Evolutionary conservation across 30 jellyfish, hydroid and myxozoan genomes (phyloP), one percentile per base, ranked within the genome.

Genomic region (Aurelia sp.): DNA sequence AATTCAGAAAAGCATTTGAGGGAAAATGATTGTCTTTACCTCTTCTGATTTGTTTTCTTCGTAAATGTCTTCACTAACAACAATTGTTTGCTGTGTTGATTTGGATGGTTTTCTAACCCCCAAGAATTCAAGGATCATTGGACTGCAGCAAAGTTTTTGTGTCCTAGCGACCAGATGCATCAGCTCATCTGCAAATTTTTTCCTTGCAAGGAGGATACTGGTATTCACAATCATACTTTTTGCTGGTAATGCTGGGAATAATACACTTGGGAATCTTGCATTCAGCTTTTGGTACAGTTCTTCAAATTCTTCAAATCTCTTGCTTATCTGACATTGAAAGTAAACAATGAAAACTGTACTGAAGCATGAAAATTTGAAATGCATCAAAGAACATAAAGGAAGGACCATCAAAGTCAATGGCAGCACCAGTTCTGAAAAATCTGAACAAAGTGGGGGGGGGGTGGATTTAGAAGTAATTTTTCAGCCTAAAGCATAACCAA

Each of bases 61-160:
- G 62, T 66, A 82, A 22, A 82, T 23, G 8, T 82, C 92, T 33
- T 82, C 92, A 71, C 92, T 82, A 44, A 82, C 92, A 20, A 74
- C 82, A 59, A 82, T 71, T 1, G 92, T 82, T 59, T 82, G 73
- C 3, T 35, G 72, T 5, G 86, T 23, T 20, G 60, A 51, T 47
- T 71, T 68, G 21, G 69, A 68, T 11, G 92, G 97, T 65, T 74
- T 81, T 40, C 79, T 47, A 1, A 81, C 97, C 12, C 96, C 96
- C 51, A 94, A 91, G 63, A 94, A 94, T 27, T 95, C 84, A 16
- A 94, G 91, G 33, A 94, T 86, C 99, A 94, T 94, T 21, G 99
- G 99, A 50, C 99, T 94, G 57, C 97, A 87, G 66, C 99, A 82
- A 21, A 94, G 90, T 84, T 94, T 94, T 79, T 94, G 99, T 27